Conservation (phyloP, 2,797 vertebrate species). For the Smutsia temminckii region DNA sequence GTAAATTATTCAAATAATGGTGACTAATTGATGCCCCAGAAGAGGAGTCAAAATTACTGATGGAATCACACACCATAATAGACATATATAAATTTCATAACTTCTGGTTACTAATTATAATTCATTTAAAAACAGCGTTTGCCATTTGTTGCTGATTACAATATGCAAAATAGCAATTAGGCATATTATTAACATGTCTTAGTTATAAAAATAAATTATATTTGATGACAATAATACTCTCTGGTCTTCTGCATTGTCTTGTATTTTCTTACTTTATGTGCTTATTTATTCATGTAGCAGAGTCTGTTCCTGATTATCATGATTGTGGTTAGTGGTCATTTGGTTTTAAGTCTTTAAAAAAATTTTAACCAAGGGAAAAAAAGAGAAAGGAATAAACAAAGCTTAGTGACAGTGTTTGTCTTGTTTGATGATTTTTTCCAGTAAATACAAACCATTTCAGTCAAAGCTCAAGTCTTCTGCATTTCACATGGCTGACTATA, state of each 20-base stretch:
- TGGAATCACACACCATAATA: neutral
- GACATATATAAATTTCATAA: neutral
- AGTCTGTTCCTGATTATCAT: neutral
- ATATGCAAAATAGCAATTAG: constrained; percentile 37
- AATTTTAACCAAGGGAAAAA: neutral
- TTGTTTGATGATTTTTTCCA: neutral
- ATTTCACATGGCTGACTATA: neutral
- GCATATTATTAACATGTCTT: neutral
- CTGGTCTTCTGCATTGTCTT: neutral
- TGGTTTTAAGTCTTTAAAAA: neutral
- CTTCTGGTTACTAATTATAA: constrained; percentile 30
- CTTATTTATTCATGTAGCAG: neutral
- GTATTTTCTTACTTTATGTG: neutral
- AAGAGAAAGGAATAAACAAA: neutral
- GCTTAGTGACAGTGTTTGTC: neutral
- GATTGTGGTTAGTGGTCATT: neutral
- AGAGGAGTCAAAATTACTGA: neutral
- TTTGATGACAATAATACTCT: neutral
- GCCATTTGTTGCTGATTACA: neutral
- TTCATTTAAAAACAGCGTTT: constrained; percentile 9
- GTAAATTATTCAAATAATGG: neutral
- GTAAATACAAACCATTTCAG: neutral
- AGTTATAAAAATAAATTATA: neutral
- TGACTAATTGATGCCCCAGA: neutral
- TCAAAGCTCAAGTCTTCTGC: neutral